Base-by-base conservation (phyloP, 2,113 vertebrate species). In the Bufo bufo region DNA sequence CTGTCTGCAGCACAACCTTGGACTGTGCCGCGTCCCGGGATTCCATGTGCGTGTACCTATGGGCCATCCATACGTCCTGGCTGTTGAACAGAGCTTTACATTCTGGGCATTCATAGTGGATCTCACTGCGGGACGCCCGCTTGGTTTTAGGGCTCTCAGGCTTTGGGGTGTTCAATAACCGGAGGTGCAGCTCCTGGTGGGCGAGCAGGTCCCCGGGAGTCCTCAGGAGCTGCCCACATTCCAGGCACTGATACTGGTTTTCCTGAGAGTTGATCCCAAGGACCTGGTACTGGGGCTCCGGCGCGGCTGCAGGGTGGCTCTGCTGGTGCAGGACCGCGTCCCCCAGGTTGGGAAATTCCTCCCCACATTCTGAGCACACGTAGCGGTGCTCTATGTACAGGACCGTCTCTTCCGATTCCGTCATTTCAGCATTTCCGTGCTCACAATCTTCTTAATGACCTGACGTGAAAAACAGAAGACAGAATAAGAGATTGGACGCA, bases 321-420 rank as follows among this genome's bases (percentile, higher is more conserved):
- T 97, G 92, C 92, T 98, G 97, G 92, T 98, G 97, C 81, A 96
- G 86, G 0, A 98, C 95, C 3, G 97, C 97, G 71, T 97, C 97
- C 84, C 97, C 97, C 87, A 98, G 91, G 63, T 96, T 96, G 71
- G 95, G 92, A 58, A 96, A 97, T 89, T 97, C 95, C 93, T 96
- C 96, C 89, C 96, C 97, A 92, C 97, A 98, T 89, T 97, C 97
- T 7, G 97, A 98, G 92, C 97, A 98, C 93, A 98, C 97, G 91
- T 97, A 98, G 88, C 97, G 96, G 0, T 94, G 94, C 74, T 95
- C 94, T 12, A 95, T 91, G 52, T 91, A 92, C 23, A 95, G 65
- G 23, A 95, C 91, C 0, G 93, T 92, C 75, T 94, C 94, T 65
- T 93, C 93, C 0, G 91, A 91, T 50, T 93, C 90, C 3, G 92